Conservation (phyloP, 2,797 vertebrate species). For the Capromys pilorides region DNA sequence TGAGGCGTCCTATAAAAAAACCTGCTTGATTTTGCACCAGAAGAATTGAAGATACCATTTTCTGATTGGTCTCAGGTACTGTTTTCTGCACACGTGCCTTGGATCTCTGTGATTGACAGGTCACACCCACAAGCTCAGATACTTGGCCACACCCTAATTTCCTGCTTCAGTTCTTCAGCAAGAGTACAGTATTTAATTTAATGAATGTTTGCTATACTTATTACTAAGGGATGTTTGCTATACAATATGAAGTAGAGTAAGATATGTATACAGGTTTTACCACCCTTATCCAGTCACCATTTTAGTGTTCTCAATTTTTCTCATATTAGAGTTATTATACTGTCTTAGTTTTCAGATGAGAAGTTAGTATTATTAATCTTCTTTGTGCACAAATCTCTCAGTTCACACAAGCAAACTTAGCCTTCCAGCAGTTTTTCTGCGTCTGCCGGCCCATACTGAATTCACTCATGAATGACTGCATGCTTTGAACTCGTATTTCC, state of each 20-base stretch:
- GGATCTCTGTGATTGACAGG: background rate
- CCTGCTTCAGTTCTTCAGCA: background rate
- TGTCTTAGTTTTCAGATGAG: background rate
- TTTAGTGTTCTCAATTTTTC: conserved; percentile 9
- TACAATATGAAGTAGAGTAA: background rate
- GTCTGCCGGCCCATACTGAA: background rate
- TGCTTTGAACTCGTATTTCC: background rate
- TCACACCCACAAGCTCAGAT: background rate
- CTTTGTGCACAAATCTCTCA: background rate
- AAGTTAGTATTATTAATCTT: background rate
- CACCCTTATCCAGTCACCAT: background rate
- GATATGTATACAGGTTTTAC: background rate
- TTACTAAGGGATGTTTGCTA: background rate
- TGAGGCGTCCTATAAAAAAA: background rate
- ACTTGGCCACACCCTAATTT: background rate
- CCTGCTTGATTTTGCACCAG: background rate
- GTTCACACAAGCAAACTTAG: background rate
- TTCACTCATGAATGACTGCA: background rate
- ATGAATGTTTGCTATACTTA: background rate
- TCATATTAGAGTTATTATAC: background rate
- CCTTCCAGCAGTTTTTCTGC: background rate
- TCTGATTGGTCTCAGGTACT: background rate
- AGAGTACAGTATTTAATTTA: background rate
- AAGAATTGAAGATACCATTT: background rate
- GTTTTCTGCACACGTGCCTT: background rate